Percentiles rank a stretch among this genome's conserved stretches.
Conservation (phyloP, 2,113 vertebrate species). For the Ceyx melanurus region DNA sequence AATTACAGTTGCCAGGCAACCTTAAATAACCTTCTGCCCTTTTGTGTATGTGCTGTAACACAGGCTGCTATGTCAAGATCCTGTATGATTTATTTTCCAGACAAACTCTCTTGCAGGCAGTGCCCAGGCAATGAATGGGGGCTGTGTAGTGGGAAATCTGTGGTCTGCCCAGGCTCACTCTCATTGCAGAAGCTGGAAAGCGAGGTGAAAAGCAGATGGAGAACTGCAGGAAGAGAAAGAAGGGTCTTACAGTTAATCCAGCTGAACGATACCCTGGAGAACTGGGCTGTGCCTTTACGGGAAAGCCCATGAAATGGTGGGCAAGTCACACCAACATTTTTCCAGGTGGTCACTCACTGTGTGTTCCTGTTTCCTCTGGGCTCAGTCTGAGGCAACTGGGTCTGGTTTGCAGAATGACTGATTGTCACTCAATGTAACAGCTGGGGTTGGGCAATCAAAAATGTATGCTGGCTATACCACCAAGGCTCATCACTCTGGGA, state of each 20-base stretch:
- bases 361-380: not conserved
- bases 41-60: not conserved
- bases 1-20: not conserved
- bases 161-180: not conserved
- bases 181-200: accelerated
- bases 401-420: not conserved
- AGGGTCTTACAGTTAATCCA: not conserved
- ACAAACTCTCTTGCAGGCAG: accelerated
- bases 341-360: not conserved
- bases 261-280: not conserved
- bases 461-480: not conserved
- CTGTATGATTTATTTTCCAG: not conserved
- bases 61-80: not conserved
- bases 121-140: not conserved
- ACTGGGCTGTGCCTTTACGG: not conserved
- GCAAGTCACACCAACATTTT: not conserved
- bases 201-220: not conserved
- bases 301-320: accelerated
- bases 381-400: not conserved
- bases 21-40: not conserved
- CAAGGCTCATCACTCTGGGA: not conserved
- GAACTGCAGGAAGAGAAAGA: not conserved
- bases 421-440: not conserved
- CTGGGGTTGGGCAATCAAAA: accelerated
- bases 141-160: not conserved